Conservation (phyloP, 30 jellyfish, hydroid and myxozoan species). For the Hydra vulgaris region DNA sequence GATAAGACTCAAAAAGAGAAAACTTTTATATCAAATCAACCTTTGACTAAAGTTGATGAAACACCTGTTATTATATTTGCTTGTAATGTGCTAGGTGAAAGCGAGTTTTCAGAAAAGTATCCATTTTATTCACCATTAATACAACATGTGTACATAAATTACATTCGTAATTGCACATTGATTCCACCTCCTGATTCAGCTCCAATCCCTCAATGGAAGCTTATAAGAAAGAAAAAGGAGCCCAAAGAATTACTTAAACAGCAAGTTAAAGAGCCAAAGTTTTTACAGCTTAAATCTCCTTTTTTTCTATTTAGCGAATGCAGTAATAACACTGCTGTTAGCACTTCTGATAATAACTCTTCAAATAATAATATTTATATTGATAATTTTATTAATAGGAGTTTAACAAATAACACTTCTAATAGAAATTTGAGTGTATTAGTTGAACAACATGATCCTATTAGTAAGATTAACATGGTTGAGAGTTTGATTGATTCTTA, state of each 20-base stretch:
- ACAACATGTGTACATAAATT: slow-evolving; percentile 54
- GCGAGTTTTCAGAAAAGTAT: not conserved
- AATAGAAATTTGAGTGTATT: not conserved
- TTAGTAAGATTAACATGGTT: not conserved
- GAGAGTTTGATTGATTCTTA: not conserved
- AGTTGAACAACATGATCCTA: not conserved
- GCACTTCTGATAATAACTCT: too few species aligned
- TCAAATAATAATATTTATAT: too few species aligned
- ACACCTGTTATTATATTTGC: not conserved
- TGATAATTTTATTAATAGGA: too few species aligned
- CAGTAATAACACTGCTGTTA: not conserved
- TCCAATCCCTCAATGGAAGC: slow-evolving; percentile 80
- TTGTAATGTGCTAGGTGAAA: not conserved
- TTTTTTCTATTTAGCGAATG: slow-evolving; percentile 33
- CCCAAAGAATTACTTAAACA: slow-evolving; percentile 49
- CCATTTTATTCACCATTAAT: slow-evolving; percentile 16
- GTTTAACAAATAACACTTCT: too few species aligned
- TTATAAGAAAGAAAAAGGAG: slow-evolving; percentile 68
- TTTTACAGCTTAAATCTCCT: slow-evolving; percentile 69
- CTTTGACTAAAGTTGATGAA: not conserved
- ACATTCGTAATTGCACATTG: slow-evolving; percentile 75
- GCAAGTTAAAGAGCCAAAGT: slow-evolving; percentile 70
- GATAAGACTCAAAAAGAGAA: not conserved
- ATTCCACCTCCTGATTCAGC: slow-evolving; percentile 82
- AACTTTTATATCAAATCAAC: not conserved